phyloP scores from a whole-genome alignment of 92 coral and sea anemone genomes.

The Phenganax stokvisi region DNA sequence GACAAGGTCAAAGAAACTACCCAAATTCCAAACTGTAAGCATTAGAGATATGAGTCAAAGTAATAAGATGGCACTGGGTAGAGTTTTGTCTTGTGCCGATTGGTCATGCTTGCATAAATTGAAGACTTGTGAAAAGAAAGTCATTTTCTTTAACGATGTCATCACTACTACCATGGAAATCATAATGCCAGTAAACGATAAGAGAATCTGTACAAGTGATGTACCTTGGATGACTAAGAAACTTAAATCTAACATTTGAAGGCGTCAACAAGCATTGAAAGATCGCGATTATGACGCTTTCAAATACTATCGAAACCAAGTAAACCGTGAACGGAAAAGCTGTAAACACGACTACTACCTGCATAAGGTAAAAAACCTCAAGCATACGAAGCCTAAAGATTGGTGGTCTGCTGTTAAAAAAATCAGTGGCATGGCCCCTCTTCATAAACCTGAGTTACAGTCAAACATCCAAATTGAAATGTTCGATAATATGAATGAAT shows the following conservation, averaged over 20 bases:
- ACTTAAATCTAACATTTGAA: constrained; percentile 15
- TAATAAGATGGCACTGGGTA: background rate
- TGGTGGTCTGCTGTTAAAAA: constrained; percentile 26
- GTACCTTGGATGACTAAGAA: constrained; percentile 31
- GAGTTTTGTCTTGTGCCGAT: background rate
- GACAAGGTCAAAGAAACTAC: no score
- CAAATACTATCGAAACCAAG: constrained; percentile 24
- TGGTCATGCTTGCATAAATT: background rate
- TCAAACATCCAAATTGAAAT: background rate
- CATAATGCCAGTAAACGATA: constrained; percentile 9
- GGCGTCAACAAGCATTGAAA: constrained; percentile 23
- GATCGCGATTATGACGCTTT: background rate
- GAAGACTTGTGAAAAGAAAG: constrained; percentile 2
- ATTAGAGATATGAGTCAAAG: constrained; percentile 3
- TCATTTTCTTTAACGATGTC: background rate
- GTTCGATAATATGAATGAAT: background rate
- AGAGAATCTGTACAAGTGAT: constrained; percentile 13
- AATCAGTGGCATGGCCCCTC: background rate
- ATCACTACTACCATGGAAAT: background rate
- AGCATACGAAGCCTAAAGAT: constrained; percentile 13
- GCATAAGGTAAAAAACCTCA: constrained; percentile 9
- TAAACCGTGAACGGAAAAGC: constrained; percentile 27
- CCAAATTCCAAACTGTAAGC: background rate
- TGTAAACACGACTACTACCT: constrained; percentile 5
- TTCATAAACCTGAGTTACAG: background rate